Evolutionary conservation across 2,888 invertebrate genomes (phyloP).

Genomic region (Onchidella celtica): DNA sequence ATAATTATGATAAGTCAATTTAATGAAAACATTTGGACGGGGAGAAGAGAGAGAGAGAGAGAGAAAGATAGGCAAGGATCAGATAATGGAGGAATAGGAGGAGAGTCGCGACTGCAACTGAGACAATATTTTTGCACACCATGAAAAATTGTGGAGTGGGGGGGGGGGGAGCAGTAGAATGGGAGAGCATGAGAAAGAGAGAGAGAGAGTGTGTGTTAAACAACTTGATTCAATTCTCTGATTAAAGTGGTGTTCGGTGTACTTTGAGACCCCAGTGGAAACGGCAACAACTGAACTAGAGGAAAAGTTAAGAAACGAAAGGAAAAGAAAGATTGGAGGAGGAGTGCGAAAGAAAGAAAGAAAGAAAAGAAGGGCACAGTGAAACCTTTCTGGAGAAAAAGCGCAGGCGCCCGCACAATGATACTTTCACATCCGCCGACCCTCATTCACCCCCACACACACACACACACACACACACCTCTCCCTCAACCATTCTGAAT

Average conservation of each 20-base stretch:
- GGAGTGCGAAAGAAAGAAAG: background rate
- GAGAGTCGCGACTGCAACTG: background rate
- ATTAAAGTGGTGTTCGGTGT: too few species aligned
- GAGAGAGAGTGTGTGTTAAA: background rate
- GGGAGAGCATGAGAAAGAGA: background rate
- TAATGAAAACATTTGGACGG: too few species aligned
- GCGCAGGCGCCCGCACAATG: too few species aligned
- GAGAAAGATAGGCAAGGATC: background rate
- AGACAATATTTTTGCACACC: background rate
- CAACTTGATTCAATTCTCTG: too few species aligned
- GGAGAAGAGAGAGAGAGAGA: background rate
- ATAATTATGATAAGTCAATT: too few species aligned
- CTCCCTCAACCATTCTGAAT: too few species aligned
- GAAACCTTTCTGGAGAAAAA: background rate
- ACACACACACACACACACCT: too few species aligned
- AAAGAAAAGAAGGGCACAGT: background rate
- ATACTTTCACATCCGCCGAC: too few species aligned
- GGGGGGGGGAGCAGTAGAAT: background rate
- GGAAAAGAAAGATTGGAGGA: background rate
- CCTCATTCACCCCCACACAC: too few species aligned
- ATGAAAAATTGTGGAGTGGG: background rate
- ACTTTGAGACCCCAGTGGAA: too few species aligned
- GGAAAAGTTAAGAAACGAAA: background rate
- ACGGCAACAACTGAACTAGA: too few species aligned
- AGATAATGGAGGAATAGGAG: background rate